Evolutionary conservation across 2,888 invertebrate species (phyloP).

Genomic region (Tetramorium bicarinatum): DNA sequence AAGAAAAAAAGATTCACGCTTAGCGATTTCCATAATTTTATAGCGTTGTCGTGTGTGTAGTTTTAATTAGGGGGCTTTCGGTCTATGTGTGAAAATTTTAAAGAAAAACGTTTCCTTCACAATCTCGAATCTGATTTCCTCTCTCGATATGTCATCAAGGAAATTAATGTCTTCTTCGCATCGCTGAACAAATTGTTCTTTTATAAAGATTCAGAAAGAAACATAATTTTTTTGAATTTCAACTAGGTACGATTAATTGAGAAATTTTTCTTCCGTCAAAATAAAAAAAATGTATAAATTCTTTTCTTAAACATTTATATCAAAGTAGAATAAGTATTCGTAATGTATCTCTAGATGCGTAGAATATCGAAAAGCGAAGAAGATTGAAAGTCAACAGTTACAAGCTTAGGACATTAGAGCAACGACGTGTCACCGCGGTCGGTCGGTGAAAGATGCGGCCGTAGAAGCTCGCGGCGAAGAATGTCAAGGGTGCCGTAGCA

Average conservation of each 20-base stretch:
- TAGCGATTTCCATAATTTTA: slow-evolving; percentile 29
- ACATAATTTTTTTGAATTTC: neutral
- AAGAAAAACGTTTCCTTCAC: neutral
- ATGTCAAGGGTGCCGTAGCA: slow-evolving; percentile 82
- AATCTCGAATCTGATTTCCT: slow-evolving; percentile 20
- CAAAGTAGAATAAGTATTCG: slow-evolving; percentile 1
- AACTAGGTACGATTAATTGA: neutral
- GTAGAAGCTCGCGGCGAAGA: slow-evolving; percentile 72
- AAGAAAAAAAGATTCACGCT: slow-evolving; percentile 32
- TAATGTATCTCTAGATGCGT: neutral
- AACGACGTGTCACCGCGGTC: slow-evolving; percentile 13
- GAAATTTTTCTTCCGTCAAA: neutral
- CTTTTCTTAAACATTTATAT: neutral
- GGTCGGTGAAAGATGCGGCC: slow-evolving; percentile 52
- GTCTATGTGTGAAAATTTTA: slow-evolving; percentile 7
- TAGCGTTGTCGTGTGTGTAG: slow-evolving; percentile 1
- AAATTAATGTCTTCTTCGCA: neutral
- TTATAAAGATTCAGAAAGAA: neutral
- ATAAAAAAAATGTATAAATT: neutral
- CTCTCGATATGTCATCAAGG: slow-evolving; percentile 6
- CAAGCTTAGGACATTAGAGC: slow-evolving; percentile 11
- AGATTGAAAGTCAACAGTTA: neutral
- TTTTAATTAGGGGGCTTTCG: slow-evolving; percentile 35
- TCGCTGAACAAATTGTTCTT: slow-evolving; percentile 1
- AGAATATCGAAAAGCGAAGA: neutral